These are phyloP conservation scores for Drosophila serrata DNA, from an alignment of 1,140 invertebrate genomes.

Conservation along the genomic window DNA sequence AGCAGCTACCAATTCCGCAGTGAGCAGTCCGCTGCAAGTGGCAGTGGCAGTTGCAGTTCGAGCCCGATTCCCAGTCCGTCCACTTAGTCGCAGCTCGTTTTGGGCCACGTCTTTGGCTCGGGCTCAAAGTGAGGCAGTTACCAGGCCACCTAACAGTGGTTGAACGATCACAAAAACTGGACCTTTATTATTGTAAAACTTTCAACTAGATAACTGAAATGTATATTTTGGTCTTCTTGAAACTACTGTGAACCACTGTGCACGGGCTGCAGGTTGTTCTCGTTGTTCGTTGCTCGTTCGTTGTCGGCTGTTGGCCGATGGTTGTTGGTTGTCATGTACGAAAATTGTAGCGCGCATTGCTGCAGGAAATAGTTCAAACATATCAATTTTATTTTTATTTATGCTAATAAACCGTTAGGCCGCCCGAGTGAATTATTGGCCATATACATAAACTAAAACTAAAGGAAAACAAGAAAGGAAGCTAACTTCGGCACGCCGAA, in stretches of 20 bases:
- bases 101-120: conserved; percentile 55
- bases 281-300: conserved; percentile 53
- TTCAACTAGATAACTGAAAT: neutral
- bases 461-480: no score
- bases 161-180: neutral
- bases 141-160: conserved; percentile 48
- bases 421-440: conserved; percentile 77
- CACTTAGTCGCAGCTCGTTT: conserved; percentile 68
- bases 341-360: conserved; percentile 83
- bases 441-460: conserved; percentile 53
- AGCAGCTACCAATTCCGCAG: conserved; percentile 76
- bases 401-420: conserved; percentile 82
- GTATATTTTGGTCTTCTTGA: neutral
- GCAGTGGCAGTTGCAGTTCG: conserved; percentile 28
- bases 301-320: conserved; percentile 44
- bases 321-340: conserved; percentile 81
- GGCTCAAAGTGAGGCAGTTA: conserved; percentile 42
- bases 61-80: conserved; percentile 32
- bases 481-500: no score
- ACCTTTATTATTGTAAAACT: neutral
- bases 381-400: conserved; percentile 84
- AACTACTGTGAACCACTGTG: neutral
- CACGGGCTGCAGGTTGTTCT: conserved; percentile 78
- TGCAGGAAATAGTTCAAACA: conserved; percentile 84
- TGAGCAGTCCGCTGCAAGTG: conserved; percentile 32